Evolutionary conservation across 53 echinoderm and acorn worm genomes (phyloP), one percentile per base, ranked within the genome.

Genomic region (Stichopus horrens): DNA sequence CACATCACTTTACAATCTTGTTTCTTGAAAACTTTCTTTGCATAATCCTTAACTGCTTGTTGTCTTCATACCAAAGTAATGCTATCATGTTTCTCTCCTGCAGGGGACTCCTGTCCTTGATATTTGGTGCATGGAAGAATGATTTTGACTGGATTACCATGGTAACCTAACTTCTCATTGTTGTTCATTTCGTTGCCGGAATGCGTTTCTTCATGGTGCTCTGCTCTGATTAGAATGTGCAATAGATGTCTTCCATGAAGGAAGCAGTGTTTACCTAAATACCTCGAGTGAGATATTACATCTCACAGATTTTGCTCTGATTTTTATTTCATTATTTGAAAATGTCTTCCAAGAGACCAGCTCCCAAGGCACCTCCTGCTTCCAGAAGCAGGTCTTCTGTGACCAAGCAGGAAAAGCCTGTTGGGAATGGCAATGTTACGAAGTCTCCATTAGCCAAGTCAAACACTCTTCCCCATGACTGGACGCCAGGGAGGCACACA

Each of bases 331-430:
- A 53, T 23, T 0, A 57, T 18, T 8, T 16, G 20, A n/a, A 58
- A 81, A 81, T 81, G 81, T 81, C 81, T 81, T 81, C 81, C 81
- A 77, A 77, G 37, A 9, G 52, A 22, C 59, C 65, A 22, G 86
- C 86, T 52, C 86, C 66, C 5, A 86, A 86, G 60, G 86, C 23
- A 6, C 86, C 86, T 7, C 51, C 22, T 37, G 56, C 22, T 21
- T 18, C 14, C 18, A 19, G 22, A 11, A 58, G 81, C 57, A 56
- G 20, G 56, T 18, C 56, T 5, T 21, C 16, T 81, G 8, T 57
- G 22, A 18, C 71, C 71, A 81, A 81, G 7, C 81, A 81, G 57
- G 81, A 56, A 8, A 81, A 56, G 58, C 57, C 57, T 58, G 55
- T 58, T 57, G 58, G 81, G 19, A 81, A 81, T 57, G 86, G 86